phyloP scores from a whole-genome alignment of 2,888 invertebrate species.

The Cerceris rybyensis region DNA sequence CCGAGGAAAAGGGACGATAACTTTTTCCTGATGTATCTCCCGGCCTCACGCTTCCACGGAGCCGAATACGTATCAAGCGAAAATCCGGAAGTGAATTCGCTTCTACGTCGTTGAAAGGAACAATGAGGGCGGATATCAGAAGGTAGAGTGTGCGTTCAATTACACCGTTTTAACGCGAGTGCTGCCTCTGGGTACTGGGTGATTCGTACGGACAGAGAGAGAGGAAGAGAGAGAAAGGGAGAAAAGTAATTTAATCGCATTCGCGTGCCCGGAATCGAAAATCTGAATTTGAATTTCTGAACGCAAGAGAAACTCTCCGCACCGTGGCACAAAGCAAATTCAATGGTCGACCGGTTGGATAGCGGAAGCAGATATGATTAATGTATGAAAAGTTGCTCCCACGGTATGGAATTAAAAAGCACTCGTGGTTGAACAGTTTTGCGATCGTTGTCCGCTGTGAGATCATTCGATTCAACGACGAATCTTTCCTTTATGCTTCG shows the following conservation, averaged over 20 bases:
- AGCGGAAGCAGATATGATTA: slow-evolving; percentile 11
- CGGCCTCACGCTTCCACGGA: slow-evolving; percentile 46
- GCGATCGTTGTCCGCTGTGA: neutral
- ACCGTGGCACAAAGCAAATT: neutral
- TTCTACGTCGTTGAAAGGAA: neutral
- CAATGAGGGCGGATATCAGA: slow-evolving; percentile 12
- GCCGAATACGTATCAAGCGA: slow-evolving; percentile 47
- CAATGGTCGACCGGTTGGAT: slow-evolving; percentile 17
- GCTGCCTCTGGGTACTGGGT: neutral
- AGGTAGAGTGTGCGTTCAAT: slow-evolving; percentile 22
- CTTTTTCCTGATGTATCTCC: slow-evolving; percentile 50
- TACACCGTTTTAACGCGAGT: slow-evolving; percentile 15
- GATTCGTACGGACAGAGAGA: neutral
- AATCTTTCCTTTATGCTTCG: neutral
- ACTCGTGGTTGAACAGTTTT: neutral
- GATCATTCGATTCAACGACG: neutral
- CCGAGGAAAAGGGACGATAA: slow-evolving; percentile 50
- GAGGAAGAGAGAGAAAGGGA: too few relatives aligned
- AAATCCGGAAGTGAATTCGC: slow-evolving; percentile 48
- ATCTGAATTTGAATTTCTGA: slow-evolving; percentile 18
- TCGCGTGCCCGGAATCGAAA: slow-evolving; percentile 24
- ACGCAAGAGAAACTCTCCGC: slow-evolving; percentile 2
- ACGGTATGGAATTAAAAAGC: neutral
- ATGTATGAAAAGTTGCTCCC: slow-evolving; percentile 4
- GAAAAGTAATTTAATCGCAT: slow-evolving; percentile 18